phyloP scores from a whole-genome alignment of 2,113 vertebrate genomes.

The Argyrosomus japonicus region DNA sequence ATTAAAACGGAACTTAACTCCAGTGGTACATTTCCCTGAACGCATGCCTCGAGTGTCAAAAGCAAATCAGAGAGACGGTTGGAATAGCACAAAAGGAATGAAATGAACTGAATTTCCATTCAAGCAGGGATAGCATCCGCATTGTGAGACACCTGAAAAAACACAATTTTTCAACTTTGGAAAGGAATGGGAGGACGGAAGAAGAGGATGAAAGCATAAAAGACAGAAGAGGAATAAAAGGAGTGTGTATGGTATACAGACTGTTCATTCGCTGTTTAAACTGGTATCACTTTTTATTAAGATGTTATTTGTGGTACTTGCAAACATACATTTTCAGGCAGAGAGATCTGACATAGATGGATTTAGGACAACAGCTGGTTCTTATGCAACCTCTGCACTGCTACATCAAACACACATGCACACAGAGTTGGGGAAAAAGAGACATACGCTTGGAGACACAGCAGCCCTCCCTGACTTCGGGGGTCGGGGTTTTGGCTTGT shows the following conservation, averaged over 20 bases:
- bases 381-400: slow-evolving; percentile 41
- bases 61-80: slow-evolving; percentile 50
- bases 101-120: slow-evolving; percentile 79
- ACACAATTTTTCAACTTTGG: slow-evolving; percentile 80
- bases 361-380: slow-evolving; percentile 67
- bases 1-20: slow-evolving; percentile 38
- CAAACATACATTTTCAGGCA: slow-evolving; percentile 30
- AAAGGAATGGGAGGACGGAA: slow-evolving; percentile 47
- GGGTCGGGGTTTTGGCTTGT: slow-evolving; percentile 49
- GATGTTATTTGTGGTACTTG: slow-evolving; percentile 56
- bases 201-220: slow-evolving; percentile 29
- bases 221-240: slow-evolving; percentile 15
- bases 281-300: slow-evolving; percentile 35
- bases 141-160: slow-evolving; percentile 83
- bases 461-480: slow-evolving; percentile 21
- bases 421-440: slow-evolving; percentile 4
- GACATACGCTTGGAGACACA: slow-evolving; percentile 1
- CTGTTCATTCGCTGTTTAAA: background rate
- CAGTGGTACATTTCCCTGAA: slow-evolving; percentile 42
- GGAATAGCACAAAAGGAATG: slow-evolving; percentile 49
- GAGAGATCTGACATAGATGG: slow-evolving; percentile 13
- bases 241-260: background rate
- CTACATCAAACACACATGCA: slow-evolving; percentile 53
- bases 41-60: slow-evolving; percentile 35
- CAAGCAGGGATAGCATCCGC: slow-evolving; percentile 63